Evolutionary conservation across 2,888 invertebrate genomes (phyloP).

Genomic region (Tipula helvola): DNA sequence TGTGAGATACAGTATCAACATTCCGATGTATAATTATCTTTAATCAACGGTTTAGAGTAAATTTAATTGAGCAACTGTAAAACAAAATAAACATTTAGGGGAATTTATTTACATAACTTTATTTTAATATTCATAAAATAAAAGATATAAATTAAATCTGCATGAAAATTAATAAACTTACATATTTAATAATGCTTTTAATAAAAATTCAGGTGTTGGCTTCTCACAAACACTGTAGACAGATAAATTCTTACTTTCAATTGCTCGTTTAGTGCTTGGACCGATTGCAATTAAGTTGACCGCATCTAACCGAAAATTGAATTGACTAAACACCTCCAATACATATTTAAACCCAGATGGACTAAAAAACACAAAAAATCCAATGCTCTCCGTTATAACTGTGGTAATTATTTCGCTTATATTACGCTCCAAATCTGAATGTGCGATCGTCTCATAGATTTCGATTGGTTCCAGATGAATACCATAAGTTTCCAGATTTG

Average conservation of each 20-base stretch:
- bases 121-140: background rate
- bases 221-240: conserved; percentile 38
- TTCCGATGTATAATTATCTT: too few relatives aligned
- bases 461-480: conserved; percentile 37
- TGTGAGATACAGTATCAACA: background rate
- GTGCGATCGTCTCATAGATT: conserved; percentile 42
- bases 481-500: conserved; percentile 33
- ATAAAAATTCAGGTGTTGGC: conserved; percentile 40
- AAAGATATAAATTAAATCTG: background rate
- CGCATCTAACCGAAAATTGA: conserved; percentile 24
- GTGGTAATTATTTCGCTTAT: background rate
- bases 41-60: too few relatives aligned
- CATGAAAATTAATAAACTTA: background rate
- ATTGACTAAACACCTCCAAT: conserved; percentile 33
- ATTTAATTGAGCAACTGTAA: too few relatives aligned
- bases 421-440: conserved; percentile 32
- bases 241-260: conserved; percentile 34
- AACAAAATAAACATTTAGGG: background rate
- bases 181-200: conserved; percentile 29
- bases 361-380: conserved; percentile 45
- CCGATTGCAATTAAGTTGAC: conserved; percentile 43
- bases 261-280: conserved; percentile 41
- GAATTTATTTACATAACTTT: background rate
- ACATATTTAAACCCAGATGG: conserved; percentile 43
- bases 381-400: conserved; percentile 22